A percentile compares a stretch with the other conserved stretches of the same genome.
These are phyloP conservation scores for Cephus spinipes DNA, from an alignment of 2,888 invertebrate species.

Conservation along the genomic window DNA sequence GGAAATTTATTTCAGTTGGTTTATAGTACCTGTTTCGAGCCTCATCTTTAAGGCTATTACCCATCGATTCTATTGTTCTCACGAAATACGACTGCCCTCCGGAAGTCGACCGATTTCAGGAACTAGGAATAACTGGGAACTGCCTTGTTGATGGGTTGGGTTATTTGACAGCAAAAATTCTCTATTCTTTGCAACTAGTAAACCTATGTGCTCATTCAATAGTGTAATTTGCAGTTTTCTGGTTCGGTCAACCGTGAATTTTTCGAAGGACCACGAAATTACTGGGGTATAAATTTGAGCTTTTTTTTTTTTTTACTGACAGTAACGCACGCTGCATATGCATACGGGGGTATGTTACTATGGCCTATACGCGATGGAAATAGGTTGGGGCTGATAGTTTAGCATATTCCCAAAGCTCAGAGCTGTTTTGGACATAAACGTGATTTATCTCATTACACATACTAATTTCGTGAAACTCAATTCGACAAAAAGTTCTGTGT, in stretches of 20 bases:
- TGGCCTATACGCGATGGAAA: not conserved
- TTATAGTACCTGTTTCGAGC: not conserved
- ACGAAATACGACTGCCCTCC: not conserved
- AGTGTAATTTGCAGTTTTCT: not conserved
- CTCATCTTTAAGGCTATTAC: not conserved
- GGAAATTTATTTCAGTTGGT: not conserved
- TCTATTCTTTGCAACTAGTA: not conserved
- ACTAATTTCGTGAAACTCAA: constrained; percentile 41
- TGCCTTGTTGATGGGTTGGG: not conserved
- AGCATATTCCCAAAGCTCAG: constrained; percentile 28
- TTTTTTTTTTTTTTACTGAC: not conserved
- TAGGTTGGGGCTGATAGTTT: not conserved
- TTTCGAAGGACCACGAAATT: not conserved
- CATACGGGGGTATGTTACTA: not conserved
- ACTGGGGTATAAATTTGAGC: not conserved
- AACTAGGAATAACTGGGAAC: not conserved
- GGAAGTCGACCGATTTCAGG: not conserved
- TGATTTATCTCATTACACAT: constrained; percentile 58
- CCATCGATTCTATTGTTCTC: not conserved
- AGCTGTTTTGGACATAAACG: constrained; percentile 55
- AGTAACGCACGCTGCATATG: not conserved
- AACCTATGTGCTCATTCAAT: not conserved
- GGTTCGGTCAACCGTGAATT: not conserved
- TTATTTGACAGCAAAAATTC: not conserved
- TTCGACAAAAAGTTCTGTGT: not conserved